Conservation (phyloP, 2,113 vertebrate genomes). For the Raphicerus campestris region DNA sequence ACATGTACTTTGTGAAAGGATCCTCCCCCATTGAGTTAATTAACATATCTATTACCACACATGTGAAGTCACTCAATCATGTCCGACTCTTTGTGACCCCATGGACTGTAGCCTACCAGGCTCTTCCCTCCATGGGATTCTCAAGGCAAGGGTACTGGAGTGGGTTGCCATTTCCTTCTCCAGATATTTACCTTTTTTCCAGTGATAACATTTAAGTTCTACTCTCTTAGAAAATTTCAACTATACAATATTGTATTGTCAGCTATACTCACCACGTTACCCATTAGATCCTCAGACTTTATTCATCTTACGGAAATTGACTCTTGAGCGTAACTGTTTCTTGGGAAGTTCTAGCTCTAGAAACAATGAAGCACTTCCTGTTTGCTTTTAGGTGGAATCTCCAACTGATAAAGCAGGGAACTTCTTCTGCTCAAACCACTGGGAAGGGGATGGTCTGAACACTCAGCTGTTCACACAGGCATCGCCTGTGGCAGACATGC, state of each 20-base stretch:
- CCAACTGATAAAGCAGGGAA: constrained; percentile 89
- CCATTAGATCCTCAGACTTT: not conserved
- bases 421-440: constrained; percentile 87
- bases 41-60: not conserved
- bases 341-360: not conserved
- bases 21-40: not conserved
- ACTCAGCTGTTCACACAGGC: constrained; percentile 90
- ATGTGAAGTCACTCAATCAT: too few relatives aligned
- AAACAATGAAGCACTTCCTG: constrained; percentile 3
- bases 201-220: not conserved
- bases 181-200: not conserved
- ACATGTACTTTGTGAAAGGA: not conserved
- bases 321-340: not conserved
- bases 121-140: too few relatives aligned
- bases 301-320: not conserved
- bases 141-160: too few relatives aligned
- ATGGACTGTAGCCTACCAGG: too few relatives aligned
- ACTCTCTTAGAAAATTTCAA: not conserved
- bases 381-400: constrained; percentile 89
- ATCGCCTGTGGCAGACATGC: constrained; percentile 86
- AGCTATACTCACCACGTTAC: too few relatives aligned
- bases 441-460: constrained; percentile 91
- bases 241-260: not conserved
- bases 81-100: too few relatives aligned
- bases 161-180: too few relatives aligned